Evolutionary conservation across 2,113 vertebrate genomes (phyloP).

Genomic region (Neomonachus schauinslandi): DNA sequence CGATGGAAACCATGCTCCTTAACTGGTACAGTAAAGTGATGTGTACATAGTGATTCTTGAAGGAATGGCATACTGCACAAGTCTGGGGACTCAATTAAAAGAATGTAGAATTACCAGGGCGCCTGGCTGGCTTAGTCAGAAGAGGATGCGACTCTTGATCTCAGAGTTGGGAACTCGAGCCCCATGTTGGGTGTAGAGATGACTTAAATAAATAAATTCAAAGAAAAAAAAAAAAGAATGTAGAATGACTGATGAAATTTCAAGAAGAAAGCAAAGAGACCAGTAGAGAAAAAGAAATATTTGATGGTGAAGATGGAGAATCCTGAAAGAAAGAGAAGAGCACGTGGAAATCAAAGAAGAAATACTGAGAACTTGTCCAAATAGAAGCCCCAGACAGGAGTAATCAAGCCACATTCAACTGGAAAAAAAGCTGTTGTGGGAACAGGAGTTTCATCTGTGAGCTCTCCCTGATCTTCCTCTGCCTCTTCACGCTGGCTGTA

Average conservation of each 20-base stretch:
- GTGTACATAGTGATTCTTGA: background rate
- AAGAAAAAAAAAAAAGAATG: background rate
- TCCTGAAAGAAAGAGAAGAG: background rate
- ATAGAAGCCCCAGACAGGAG: background rate
- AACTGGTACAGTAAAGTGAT: too few species aligned
- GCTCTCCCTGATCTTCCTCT: rapidly evolving
- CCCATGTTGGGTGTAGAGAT: background rate
- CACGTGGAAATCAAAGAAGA: background rate
- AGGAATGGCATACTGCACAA: background rate
- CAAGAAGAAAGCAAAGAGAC: background rate
- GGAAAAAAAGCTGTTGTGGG: background rate
- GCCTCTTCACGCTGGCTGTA: background rate
- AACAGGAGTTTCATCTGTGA: background rate
- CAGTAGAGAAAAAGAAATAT: background rate
- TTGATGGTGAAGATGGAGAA: background rate
- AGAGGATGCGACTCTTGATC: background rate
- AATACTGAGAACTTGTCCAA: background rate
- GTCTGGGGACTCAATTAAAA: background rate
- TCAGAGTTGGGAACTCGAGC: background rate
- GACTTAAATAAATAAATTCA: background rate
- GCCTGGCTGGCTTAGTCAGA: rapidly evolving
- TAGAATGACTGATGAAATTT: background rate
- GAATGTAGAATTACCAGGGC: background rate
- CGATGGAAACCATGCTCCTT: background rate
- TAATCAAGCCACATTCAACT: rapidly evolving